Conservation (phyloP, 2,888 invertebrate genomes). For the Odontomyia ornata region DNA sequence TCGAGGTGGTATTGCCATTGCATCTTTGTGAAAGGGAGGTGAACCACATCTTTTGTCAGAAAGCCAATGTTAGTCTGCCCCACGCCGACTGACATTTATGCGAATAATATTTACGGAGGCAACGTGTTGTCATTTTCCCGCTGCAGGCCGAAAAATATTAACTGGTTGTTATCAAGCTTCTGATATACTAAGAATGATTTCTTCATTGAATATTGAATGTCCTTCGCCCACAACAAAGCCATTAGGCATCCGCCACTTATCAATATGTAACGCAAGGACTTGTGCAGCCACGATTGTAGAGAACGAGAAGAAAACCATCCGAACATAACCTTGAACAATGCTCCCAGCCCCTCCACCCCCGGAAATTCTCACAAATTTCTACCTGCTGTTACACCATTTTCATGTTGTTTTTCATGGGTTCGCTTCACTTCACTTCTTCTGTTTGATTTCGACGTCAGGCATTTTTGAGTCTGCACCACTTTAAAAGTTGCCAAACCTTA, state of each 20-base stretch:
- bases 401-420: not conserved
- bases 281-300: not conserved
- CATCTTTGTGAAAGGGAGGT: not conserved
- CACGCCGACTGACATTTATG: not conserved
- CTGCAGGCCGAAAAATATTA: not conserved
- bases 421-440: not conserved
- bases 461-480: constrained; percentile 20
- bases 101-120: not conserved
- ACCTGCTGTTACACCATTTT: not conserved
- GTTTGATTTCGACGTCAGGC: not conserved
- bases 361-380: not conserved
- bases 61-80: not conserved
- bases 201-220: constrained; percentile 29
- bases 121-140: not conserved
- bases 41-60: not conserved
- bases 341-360: not conserved
- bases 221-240: constrained; percentile 2
- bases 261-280: not conserved
- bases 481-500: constrained; percentile 2
- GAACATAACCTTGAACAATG: not conserved
- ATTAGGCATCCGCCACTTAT: constrained; percentile 27
- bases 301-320: not conserved
- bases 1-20: not conserved
- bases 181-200: not conserved
- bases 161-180: not conserved